Base-by-base conservation (phyloP, 2,888 invertebrate genomes). In the Griposia aprilina region DNA sequence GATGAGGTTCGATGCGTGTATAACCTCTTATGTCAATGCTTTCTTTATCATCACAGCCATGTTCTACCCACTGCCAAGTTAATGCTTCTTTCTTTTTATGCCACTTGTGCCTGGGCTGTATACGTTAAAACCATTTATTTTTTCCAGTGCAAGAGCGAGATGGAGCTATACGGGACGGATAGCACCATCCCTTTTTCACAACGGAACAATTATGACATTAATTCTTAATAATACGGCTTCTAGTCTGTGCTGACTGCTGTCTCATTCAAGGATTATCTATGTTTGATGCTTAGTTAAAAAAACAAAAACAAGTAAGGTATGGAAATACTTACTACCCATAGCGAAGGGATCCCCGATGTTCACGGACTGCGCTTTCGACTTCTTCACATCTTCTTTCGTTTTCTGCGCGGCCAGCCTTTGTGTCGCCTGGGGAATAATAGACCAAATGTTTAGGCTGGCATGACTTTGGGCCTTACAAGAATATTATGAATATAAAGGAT, bases 391-490 rank as follows among this genome's bases (percentile, higher is more conserved):
- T 89, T 98, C 99, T 92, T 98, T 99, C 90, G 99, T 99, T 93
- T 99, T 99, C 90, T 98, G 98, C 15, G 99, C 99, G 8, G 99
- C 99, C 91, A 98, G 97, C 89, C 98, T 97, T 96, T 99, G 99
- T 26, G 98, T 98, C 45, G 97, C 97, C 97, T 99, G 97, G 3
- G 0, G 15, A 82, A 52, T 3, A 55, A 23, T n/a, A n/a, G n/a
- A n/a, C n/a, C n/a, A n/a, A n/a, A n/a, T n/a, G n/a, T n/a, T n/a
- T n/a, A n/a, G n/a, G n/a, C n/a, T n/a, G n/a, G n/a, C n/a, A n/a
- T 26, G 26, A 26, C 26, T 13, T 30, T 50, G 4, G 13, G 20
- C 48, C 48, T 30, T 20, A 67, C 67, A 13, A 50, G 13, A 20
- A 67, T 48, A 48, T 8, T n/a, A 8, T 11, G 26, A 48, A 20